Base-by-base conservation (phyloP, 2,888 invertebrate genomes). In the Drosophila fulvimacula region DNA sequence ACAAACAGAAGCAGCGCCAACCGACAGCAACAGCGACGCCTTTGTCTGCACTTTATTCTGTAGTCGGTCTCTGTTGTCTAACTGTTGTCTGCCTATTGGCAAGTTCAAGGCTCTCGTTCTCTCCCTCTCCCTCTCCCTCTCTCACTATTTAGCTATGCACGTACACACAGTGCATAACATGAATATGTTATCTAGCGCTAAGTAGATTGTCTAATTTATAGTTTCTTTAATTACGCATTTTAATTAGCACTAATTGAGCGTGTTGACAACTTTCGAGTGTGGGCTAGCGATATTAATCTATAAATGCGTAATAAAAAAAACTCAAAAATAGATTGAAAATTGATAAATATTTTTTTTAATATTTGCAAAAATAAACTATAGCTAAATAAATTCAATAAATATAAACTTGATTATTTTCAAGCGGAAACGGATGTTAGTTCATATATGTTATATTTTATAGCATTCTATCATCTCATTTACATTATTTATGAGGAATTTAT, bases 81-180 rank as follows among this genome's bases (percentile, higher is more conserved):
- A 30, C 19, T 52, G 27, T 21, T 52, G 69, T 69, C 53, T 44
- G 49, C 38, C 49, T 62, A 51, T 48, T 42, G 39, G 74, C 90
- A 90, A 91, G 91, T 91, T 90, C 90, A 90, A 90, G 91, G 90
- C 91, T 90, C 51, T 21, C 51, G 1, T n/a, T 7, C 27, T 6
- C 27, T 30, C 19, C 10, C 36, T 34, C 51, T 36, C 21, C 5
- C 34, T 3, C 36, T 21, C 34, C 15, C 17, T 5, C 27, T 1
- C 17, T 0, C 32, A 73, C 63, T 55, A 46, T 42, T 44, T 19
- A 24, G 5, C 53, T 11, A 41, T 38, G 27, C 30, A 60, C 30
- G 69, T 46, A 36, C 17, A 27, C 34, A 68, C 34, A 57, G 55
- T 36, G 24, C 27, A 68, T 42, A 56, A 30, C 53, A 41, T 21